Percentiles rank a stretch among this genome's conserved stretches.
Evolutionary conservation across 2,888 invertebrate genomes (phyloP).

Genomic region (Polia nebulosa): DNA sequence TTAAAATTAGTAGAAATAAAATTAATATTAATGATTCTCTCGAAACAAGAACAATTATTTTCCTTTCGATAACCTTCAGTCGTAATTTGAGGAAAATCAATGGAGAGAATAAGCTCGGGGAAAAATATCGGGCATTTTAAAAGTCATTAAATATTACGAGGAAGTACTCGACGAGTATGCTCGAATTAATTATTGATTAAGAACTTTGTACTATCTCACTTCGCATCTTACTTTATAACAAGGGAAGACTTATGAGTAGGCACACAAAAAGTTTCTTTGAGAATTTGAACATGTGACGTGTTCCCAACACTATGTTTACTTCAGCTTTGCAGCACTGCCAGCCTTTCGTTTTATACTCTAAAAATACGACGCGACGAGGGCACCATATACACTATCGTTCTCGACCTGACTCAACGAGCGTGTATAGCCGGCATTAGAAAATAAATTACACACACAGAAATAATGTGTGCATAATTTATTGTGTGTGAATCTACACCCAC

Average conservation of each 20-base stretch:
- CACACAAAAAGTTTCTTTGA: constrained; percentile 31
- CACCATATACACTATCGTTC: not conserved
- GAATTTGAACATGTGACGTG: constrained; percentile 26
- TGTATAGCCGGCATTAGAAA: no score
- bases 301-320: constrained; percentile 8
- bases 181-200: constrained; percentile 37
- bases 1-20: constrained; percentile 26
- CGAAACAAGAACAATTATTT: constrained; percentile 27
- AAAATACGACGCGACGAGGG: not conserved
- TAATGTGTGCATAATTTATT: no score
- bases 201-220: constrained; percentile 20
- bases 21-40: constrained; percentile 33
- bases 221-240: constrained; percentile 13
- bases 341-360: not conserved
- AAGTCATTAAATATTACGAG: constrained; percentile 17
- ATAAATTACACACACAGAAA: no score
- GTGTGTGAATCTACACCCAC: no score
- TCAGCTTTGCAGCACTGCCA: not conserved
- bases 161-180: constrained; percentile 2
- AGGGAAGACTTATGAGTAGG: constrained; percentile 6
- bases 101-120: constrained; percentile 5
- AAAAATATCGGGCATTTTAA: constrained; percentile 24
- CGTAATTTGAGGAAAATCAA: constrained; percentile 18
- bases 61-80: not conserved
- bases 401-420: no score